phyloP scores from a whole-genome alignment of 2,113 vertebrate genomes.

The Struthidea cinerea region DNA sequence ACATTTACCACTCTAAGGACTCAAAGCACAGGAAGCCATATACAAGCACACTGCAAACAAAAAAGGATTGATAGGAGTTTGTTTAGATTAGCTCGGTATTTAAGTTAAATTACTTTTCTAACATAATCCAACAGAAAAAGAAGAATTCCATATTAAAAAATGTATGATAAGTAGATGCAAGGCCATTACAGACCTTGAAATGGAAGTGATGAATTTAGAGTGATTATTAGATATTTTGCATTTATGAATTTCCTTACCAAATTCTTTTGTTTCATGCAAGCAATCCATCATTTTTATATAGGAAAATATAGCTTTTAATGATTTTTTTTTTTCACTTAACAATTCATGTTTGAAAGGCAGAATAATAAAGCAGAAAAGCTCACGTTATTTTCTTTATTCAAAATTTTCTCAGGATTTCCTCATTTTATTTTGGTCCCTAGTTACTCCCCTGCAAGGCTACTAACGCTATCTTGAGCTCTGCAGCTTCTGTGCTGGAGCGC shows the following conservation, averaged over 20 bases:
- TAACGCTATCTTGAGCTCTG: too few species aligned
- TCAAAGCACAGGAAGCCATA: not conserved
- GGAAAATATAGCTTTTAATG: not conserved
- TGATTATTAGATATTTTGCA: not conserved
- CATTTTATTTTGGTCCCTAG: not conserved
- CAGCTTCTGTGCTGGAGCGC: too few species aligned
- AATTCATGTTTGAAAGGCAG: not conserved
- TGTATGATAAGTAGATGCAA: not conserved
- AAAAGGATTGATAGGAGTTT: not conserved
- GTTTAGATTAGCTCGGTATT: not conserved
- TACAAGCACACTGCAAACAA: not conserved
- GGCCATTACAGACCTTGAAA: not conserved
- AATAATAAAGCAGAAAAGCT: not conserved
- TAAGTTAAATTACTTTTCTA: not conserved
- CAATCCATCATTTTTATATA: not conserved
- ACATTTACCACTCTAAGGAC: not conserved
- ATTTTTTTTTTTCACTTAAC: not conserved
- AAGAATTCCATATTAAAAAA: not conserved
- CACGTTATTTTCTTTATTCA: not conserved
- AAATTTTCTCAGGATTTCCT: not conserved
- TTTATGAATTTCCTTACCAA: not conserved
- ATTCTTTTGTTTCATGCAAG: not conserved
- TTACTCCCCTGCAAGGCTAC: not conserved
- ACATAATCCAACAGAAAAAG: not conserved
- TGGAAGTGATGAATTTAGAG: not conserved